These are phyloP conservation scores for Meloe dianella DNA, from an alignment of 2,888 invertebrate genomes.

Conservation along the genomic window DNA sequence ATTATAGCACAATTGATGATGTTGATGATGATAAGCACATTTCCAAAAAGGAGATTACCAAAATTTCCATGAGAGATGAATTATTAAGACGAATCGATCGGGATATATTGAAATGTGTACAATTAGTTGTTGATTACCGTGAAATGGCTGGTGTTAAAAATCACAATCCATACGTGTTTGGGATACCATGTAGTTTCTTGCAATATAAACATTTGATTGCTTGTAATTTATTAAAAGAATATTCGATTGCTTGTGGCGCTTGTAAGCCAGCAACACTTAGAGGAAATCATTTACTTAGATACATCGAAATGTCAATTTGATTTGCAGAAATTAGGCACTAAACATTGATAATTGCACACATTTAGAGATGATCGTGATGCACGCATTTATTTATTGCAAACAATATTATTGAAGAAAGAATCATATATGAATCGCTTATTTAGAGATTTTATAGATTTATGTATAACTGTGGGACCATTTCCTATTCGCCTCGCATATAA, in stretches of 20 bases:
- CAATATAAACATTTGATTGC: conserved; percentile 11
- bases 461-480: conserved; percentile 1
- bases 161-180: neutral
- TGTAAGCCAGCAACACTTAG: neutral
- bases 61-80: neutral
- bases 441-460: neutral
- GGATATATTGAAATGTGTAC: neutral
- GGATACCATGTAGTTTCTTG: conserved; percentile 4
- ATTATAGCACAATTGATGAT: neutral
- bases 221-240: neutral
- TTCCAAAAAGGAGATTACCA: neutral
- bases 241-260: conserved; percentile 4
- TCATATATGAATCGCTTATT: neutral
- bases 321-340: neutral
- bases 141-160: neutral
- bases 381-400: neutral
- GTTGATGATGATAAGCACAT: neutral
- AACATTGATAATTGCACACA: no score
- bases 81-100: neutral
- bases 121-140: conserved; percentile 4
- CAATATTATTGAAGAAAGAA: neutral
- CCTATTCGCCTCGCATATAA: neutral
- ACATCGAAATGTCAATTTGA: conserved; percentile 7
- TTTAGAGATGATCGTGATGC: neutral
- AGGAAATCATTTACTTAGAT: neutral